Evolutionary conservation across 2,113 vertebrate species (phyloP).

Genomic region (Zingel zingel): DNA sequence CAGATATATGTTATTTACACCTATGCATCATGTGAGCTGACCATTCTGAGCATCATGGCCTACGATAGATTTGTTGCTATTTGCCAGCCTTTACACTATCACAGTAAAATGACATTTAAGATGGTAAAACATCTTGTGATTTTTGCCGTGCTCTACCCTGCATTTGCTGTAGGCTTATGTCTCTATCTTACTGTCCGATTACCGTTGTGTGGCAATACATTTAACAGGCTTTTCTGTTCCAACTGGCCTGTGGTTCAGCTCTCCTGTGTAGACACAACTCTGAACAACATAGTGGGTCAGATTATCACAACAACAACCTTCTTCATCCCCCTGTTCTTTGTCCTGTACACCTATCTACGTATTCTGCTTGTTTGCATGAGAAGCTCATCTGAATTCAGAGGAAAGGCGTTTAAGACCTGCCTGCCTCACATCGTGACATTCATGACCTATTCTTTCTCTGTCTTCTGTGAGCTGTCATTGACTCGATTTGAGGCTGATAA

Average conservation of each 20-base stretch:
- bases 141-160: too few relatives aligned
- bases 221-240: conserved; percentile 20
- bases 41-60: too few relatives aligned
- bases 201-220: conserved; percentile 28
- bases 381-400: conserved; percentile 16
- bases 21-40: conserved; percentile 5
- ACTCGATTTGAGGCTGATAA: not conserved
- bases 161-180: too few relatives aligned
- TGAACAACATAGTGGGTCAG: not conserved
- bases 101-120: not conserved
- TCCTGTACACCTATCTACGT: conserved; percentile 29
- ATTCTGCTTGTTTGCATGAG: conserved; percentile 30
- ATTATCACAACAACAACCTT: fast-evolving
- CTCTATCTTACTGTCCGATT: too few relatives aligned
- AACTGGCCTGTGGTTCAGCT: conserved; percentile 37
- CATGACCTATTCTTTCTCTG: not conserved
- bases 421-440: conserved; percentile 48
- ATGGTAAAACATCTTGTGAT: too few relatives aligned
- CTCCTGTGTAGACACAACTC: conserved; percentile 30
- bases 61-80: too few relatives aligned
- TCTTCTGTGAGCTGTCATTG: conserved; percentile 17
- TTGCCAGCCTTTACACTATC: too few relatives aligned
- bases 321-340: conserved; percentile 10
- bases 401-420: conserved; percentile 48
- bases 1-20: conserved; percentile 40